Evolutionary conservation across 2,113 vertebrate species (phyloP), one percentile per base, ranked within the genome.

Genomic region (Phylloscopus trochiloides): DNA sequence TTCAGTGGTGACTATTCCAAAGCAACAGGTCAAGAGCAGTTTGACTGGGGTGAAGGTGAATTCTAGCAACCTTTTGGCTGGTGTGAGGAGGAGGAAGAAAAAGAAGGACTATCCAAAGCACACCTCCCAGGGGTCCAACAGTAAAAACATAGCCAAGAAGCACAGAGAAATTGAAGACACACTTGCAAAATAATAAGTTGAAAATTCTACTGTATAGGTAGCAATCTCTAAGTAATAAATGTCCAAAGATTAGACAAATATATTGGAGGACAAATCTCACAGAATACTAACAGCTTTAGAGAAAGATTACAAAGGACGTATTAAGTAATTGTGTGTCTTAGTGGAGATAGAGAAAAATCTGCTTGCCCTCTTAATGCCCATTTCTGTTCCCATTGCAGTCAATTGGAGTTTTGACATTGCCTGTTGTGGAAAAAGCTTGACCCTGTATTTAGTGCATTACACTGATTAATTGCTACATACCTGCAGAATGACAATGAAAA

Each of bases 401-500:
- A 81, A 7, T 18, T 66, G 82, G 20, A 77, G 36, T 65, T 95
- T 74, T 95, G 90, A 84, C 28, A 78, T 36, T 77, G 72, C 26
- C 72, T 90, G 80, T 67, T 80, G 65, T 7, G 6, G 78, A 63
- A 88, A 65, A 86, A 86, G 20, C 36, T n/a, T 90, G 93, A 92
- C 54, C 81, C 87, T 70, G 36, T 90, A 47, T 86, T 95, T 86
- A 83, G 74, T 55, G 16, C 28, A 59, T 87, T 93, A 94, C 70
- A 52, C 34, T 84, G 86, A 95, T 81, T 94, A 94, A 96, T 94
- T 95, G 81, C 77, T 88, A 67, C 28, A 59, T 70, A 88, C 57
- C 83, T 79, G 24, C 63, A 83, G 71, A 92, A 89, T 73, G 95
- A 94, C 93, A 96, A 88, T 43, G 82, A 67, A 95, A 91, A 91